Evolutionary conservation across 2,797 vertebrate species (phyloP), one percentile per base, ranked within the genome.

Genomic region (Erethizon dorsatum): DNA sequence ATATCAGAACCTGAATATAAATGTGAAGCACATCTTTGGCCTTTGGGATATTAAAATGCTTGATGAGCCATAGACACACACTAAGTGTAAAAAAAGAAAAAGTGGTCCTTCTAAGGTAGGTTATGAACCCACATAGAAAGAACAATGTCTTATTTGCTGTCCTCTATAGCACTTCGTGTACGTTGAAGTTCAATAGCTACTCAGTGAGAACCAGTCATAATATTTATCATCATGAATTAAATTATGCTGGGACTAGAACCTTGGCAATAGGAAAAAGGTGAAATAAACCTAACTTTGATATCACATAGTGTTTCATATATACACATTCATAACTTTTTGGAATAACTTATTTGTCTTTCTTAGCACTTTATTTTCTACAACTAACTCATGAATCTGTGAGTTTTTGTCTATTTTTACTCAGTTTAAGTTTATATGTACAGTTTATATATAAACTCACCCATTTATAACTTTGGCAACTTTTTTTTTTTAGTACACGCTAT

Each of bases 1-100:
- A 98, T 98, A 98, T 98, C 97, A 98, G 97, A 96, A 83, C 91
- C 92, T 96, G 98, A 97, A 98, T 98, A 98, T 96, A 97, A 98
- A 98, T 97, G 97, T 93, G 94, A 87, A 82, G 50, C 88, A 61
- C 56, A 94, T 96, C 96, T 95, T 94, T 97, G 97, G 97, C 96
- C 97, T 98, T 97, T 97, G 97, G 98, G 97, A 97, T 98, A 97
- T 97, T 97, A 97, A 96, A 98, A 97, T 96, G 87, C 41, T 97
- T 97, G 95, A 97, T 97, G 97, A 98, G 75, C 94, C 94, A 97
- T 17, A 84, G 94, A 96, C 91, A 96, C 73, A 93, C 80, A 95
- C 88, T 96, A 95, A 91, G 83, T 95, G 59, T 67, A 78, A 89
- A 77, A 88, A 82, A 56, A 79, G 50, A 47, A 92, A 90, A 50